Evolutionary conservation across 2,113 vertebrate species (phyloP), one percentile per base, ranked within the genome.

Genomic region (Steatornis caripensis): DNA sequence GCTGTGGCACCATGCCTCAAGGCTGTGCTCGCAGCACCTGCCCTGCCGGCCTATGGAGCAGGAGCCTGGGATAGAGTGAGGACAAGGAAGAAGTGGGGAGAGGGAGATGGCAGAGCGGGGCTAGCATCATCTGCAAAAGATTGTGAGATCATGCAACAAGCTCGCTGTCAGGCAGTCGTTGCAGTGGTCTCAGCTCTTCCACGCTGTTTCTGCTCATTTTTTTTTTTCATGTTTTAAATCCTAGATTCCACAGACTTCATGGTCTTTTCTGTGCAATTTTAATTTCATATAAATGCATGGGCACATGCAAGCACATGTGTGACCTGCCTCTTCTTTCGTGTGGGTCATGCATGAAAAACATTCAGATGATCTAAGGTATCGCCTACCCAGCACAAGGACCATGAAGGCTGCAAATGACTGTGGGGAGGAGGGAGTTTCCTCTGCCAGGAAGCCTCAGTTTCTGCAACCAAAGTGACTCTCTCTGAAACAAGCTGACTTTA

Each of bases 341-440:
- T 20, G 16, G 2, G n/a, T 58, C 55, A 29, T 26, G 39, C 22
- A 4, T 9, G 36, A 45, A 15, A 37, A 83, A 3, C 0, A 19
- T 10, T 51, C 4, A 11, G n/a, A 7, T 54, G 13, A 71, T 22
- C 39, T 41, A 19, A 57, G 32, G 34, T 11, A 54, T 4, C 5
- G 0, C 41, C 36, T 22, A 2, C 10, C 15, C 39, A 46, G 12
- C 0, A 0, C 21, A n/a, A n/a, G 36, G n/a, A 69, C 23, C 1
- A 0, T 1, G 3, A 62, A 60, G 24, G 61, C 37, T 29, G 24
- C 17, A 72, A 58, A 20, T 6, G 12, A 13, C 37, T 14, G 11
- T 17, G 5, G 27, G 37, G 11, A 53, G 26, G 10, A 37, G 34
- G 53, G 41, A 54, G 51, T 55, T 71, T 75, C 24, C 43, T 71